Base-by-base conservation (phyloP, 2,888 invertebrate species). In the Drosophila tanythrix region DNA sequence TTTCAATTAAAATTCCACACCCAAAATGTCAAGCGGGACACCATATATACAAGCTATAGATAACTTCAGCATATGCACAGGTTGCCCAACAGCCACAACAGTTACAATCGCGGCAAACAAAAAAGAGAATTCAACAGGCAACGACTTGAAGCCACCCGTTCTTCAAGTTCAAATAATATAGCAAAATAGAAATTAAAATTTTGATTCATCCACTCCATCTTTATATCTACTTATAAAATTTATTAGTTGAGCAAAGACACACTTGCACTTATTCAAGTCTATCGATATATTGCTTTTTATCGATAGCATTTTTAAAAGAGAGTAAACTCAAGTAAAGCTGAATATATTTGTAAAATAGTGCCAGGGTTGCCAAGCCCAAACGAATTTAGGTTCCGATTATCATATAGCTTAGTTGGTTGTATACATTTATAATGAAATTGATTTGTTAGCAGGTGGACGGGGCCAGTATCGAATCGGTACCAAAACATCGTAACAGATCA, bases 1-100 rank as follows among this genome's bases (percentile, higher is more conserved):
- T 93, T 92, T 93, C 92, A 93, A 92, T 93, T 93, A 93, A 93
- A 86, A 84, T 88, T 90, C 84, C 70, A 71, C 74, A 84, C 58
- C 68, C 74, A 81, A 76, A 46, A 89, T 79, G 87, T 89, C 84
- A 78, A 72, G 43, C 70, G 65, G 59, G 51, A 64, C 40, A 58
- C 81, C 70, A 69, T 63, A 84, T 65, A 85, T 66, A 87, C 89
- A 70, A 72, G 64, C 74, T 64, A 73, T 65, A 76, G 90, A 81
- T 87, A 90, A 75, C 90, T 88, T 66, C 71, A 73, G 69, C 89
- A 89, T 83, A 81, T 89, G 87, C 68, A 60, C 83, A 75, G 81
- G 66, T 76, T 70, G 35, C 56, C 75, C 84, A 76, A 73, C 75
- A 76, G 59, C 57, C 38, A 61, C 50, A 66, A 18, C 29, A 60